Evolutionary conservation across 1,140 invertebrate species (phyloP), one percentile per base, ranked within the genome.

Genomic region (Pseudomyrmex sp.): DNA sequence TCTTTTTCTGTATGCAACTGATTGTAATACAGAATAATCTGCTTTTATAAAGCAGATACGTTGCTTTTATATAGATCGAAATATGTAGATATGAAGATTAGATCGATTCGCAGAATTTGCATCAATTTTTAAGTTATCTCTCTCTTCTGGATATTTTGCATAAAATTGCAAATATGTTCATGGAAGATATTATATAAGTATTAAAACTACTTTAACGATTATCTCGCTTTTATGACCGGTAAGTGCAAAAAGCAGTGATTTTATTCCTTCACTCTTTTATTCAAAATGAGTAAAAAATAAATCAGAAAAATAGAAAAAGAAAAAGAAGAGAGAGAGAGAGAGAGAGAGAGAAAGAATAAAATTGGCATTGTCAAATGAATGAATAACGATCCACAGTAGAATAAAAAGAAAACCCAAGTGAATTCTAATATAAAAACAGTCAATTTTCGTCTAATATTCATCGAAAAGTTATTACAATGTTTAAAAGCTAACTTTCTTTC

Each of bases 311-410:
- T 18, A 2, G 44, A 3, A 72, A 15, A 12, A 61, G 12, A 26
- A 10, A 73, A 0, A 4, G 18, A 2, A 15, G 20, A 59, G 20
- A 9, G 9, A 2, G 44, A 44, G 2, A 26, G 23, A 4, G n/a
- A 59, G 8, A 48, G 52, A n/a, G 58, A 79, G 35, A 68, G 56
- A 79, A 44, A 70, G 44, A 80, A 80, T 58, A 8, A 8, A 69
- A 79, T 59, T 80, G 76, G 44, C 56, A 72, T 80, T 72, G 54
- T 59, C 66, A 70, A 35, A 69, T 79, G 35, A 79, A 70, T 54
- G 54, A 82, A 52, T 75, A 63, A 82, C 10, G 61, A 83, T 65
- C 18, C 9, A 5, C 20, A 52, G 10, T 70, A 58, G 13, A 61
- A 1, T 13, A 20, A 54, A 20, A 46, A 50, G 44, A 77, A 58